Conservation (phyloP, 1,140 invertebrate genomes). For the Zophobas atratus region DNA sequence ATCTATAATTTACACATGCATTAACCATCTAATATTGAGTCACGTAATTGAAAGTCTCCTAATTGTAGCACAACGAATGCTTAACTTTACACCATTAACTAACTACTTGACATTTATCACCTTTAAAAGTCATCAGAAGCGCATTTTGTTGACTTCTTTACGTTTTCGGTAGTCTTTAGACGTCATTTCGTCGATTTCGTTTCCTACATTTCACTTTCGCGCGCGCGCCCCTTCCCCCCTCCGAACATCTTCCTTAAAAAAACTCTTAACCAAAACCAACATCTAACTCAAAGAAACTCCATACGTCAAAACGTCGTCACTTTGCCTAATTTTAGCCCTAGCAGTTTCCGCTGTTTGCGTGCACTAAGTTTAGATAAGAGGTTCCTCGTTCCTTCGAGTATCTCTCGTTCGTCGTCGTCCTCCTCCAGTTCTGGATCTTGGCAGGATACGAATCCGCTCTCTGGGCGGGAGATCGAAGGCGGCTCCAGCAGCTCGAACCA, state of each 20-base stretch:
- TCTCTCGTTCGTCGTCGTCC: constrained; percentile 69
- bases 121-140: too few relatives aligned
- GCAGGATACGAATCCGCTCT: constrained; percentile 80
- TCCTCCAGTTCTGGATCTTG: constrained; percentile 66
- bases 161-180: too few relatives aligned
- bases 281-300: constrained; percentile 24
- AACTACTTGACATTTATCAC: too few relatives aligned
- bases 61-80: too few relatives aligned
- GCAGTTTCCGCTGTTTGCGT: constrained; percentile 77
- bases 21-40: not conserved
- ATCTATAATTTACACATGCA: not conserved
- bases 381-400: constrained; percentile 72
- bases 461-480: constrained; percentile 76
- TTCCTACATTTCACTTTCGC: too few relatives aligned
- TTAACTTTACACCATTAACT: too few relatives aligned
- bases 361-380: constrained; percentile 76
- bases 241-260: too few relatives aligned
- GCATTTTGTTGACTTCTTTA: too few relatives aligned
- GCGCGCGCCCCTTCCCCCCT: too few relatives aligned
- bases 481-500: constrained; percentile 80
- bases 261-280: too few relatives aligned
- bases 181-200: too few relatives aligned
- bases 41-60: too few relatives aligned
- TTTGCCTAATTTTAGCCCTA: constrained; percentile 77
- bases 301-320: constrained; percentile 74